These are phyloP conservation scores for Colius striatus DNA, from an alignment of 2,113 vertebrate species.

Conservation along the genomic window DNA sequence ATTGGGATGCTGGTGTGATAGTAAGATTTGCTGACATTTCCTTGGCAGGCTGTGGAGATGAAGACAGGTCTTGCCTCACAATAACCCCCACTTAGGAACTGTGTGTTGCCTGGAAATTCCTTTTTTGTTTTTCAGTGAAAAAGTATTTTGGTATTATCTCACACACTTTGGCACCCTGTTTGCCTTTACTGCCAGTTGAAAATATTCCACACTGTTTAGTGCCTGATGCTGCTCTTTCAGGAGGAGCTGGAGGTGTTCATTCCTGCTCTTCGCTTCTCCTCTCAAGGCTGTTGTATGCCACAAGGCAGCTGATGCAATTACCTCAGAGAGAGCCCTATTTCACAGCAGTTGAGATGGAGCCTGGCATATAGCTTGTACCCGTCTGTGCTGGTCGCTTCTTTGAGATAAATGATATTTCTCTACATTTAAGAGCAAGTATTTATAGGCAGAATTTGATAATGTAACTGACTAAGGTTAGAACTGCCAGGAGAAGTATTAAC, in stretches of 20 bases:
- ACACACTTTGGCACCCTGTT: not conserved
- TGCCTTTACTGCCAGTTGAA: no score
- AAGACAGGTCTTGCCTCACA: not conserved
- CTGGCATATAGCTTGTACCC: not conserved
- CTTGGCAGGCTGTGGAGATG: not conserved
- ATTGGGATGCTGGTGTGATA: not conserved
- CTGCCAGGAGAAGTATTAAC: not conserved
- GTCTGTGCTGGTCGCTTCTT: not conserved
- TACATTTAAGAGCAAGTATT: not conserved
- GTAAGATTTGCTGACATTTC: not conserved
- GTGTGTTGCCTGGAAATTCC: no score
- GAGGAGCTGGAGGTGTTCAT: not conserved
- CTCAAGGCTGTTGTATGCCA: not conserved
- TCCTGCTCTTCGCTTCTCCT: not conserved
- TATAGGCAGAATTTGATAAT: not conserved
- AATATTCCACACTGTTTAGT: not conserved
- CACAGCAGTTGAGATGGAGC: not conserved
- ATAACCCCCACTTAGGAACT: not conserved
- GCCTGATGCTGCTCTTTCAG: not conserved
- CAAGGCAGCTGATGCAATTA: not conserved
- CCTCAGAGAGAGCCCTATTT: not conserved
- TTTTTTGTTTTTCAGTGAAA: not conserved
- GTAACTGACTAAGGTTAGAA: not conserved
- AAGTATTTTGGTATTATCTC: not conserved
- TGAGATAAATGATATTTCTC: not conserved